These are phyloP conservation scores for Hirtodrosophila duncani DNA, from an alignment of 2,888 invertebrate species.

Conservation along the genomic window DNA sequence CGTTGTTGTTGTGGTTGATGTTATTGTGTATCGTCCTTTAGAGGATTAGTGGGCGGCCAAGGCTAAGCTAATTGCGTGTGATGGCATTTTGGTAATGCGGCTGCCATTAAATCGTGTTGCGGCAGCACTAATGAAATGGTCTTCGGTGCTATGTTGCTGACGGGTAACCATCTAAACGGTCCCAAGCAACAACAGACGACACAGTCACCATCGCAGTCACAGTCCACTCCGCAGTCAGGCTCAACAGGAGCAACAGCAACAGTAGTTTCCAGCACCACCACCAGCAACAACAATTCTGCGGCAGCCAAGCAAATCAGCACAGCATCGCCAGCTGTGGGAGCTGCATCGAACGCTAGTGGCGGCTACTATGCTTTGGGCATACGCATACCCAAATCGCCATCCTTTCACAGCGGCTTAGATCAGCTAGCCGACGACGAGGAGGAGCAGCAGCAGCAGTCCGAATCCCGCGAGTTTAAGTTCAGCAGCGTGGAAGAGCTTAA, in stretches of 20 bases:
- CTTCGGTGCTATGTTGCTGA: slow-evolving; percentile 79
- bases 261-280: slow-evolving; percentile 12
- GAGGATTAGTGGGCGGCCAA: no score
- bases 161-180: slow-evolving; percentile 75
- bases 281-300: slow-evolving; percentile 13
- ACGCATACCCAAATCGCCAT: slow-evolving; percentile 90
- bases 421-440: slow-evolving; percentile 80
- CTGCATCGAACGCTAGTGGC: slow-evolving; percentile 19
- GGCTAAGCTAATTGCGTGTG: no score
- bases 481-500: slow-evolving; percentile 71
- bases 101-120: slow-evolving; percentile 59
- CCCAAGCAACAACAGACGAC: slow-evolving; percentile 57
- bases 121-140: slow-evolving; percentile 78
- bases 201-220: slow-evolving; percentile 22
- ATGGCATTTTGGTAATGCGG: slow-evolving; percentile 19
- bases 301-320: slow-evolving; percentile 2
- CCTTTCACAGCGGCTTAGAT: slow-evolving; percentile 91
- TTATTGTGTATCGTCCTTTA: slow-evolving; percentile 15
- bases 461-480: slow-evolving; percentile 46
- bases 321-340: slow-evolving; percentile 9
- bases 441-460: slow-evolving; percentile 16
- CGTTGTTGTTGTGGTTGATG: background rate
- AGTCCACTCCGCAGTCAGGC: slow-evolving; percentile 9
- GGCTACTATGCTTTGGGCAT: slow-evolving; percentile 79
- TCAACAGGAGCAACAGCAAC: slow-evolving; percentile 20